Conservation (phyloP, 1,140 invertebrate species). For the Trichomalopsis sarcophagae region DNA sequence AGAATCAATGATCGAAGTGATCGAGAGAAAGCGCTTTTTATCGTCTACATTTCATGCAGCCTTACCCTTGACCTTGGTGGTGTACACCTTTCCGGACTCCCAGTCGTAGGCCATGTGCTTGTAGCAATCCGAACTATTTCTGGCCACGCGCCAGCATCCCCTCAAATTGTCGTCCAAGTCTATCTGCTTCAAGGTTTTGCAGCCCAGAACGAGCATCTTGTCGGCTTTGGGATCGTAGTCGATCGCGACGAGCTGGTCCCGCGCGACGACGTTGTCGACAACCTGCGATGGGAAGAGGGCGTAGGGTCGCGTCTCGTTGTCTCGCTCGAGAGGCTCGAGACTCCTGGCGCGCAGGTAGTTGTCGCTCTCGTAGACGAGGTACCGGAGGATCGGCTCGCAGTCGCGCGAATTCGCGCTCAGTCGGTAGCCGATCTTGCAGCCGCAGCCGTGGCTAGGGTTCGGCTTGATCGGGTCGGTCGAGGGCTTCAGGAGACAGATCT, state of each 20-base stretch:
- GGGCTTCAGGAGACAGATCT: conserved; percentile 15
- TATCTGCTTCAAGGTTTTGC: neutral
- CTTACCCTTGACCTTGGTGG: conserved; percentile 19
- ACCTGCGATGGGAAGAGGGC: conserved; percentile 8
- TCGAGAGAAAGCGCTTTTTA: neutral
- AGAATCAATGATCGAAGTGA: neutral
- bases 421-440: conserved; percentile 19
- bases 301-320: neutral
- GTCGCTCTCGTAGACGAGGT: conserved; percentile 19
- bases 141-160: conserved; percentile 8
- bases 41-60: neutral
- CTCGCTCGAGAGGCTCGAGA: neutral
- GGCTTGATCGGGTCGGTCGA: neutral
- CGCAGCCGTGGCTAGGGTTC: neutral
- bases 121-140: conserved; percentile 3
- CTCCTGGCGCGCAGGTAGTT: neutral
- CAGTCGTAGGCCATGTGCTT: conserved; percentile 22
- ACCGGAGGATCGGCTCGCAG: conserved; percentile 17
- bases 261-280: neutral
- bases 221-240: conserved; percentile 19
- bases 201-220: neutral
- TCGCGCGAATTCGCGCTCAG: neutral
- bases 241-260: neutral
- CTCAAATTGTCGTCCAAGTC: conserved; percentile 16
- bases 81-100: conserved; percentile 8